Evolutionary conservation across 2,888 invertebrate species (phyloP).

Genomic region (Himalopsyche tibetana): DNA sequence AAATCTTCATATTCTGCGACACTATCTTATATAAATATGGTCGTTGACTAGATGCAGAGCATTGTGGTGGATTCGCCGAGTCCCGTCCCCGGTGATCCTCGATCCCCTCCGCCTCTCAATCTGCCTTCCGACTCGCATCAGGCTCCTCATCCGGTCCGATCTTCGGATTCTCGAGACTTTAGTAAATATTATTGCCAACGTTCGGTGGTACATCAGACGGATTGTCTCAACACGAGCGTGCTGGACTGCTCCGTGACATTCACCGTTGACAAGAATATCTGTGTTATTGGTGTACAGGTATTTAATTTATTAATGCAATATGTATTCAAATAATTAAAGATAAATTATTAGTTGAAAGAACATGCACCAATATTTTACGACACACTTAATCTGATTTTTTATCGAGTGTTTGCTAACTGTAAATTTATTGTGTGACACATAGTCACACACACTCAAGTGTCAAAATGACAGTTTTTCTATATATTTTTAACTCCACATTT

Average conservation of each 20-base stretch:
- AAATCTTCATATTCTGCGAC: too few species aligned
- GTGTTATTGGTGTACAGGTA: slow-evolving; percentile 84
- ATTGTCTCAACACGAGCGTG: slow-evolving; percentile 85
- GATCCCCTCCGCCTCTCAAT: slow-evolving; percentile 52
- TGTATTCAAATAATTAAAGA: too few species aligned
- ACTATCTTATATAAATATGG: too few species aligned
- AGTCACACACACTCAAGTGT: too few species aligned
- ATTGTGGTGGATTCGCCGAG: slow-evolving; percentile 74
- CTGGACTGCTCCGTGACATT: slow-evolving; percentile 88
- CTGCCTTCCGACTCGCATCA: slow-evolving; percentile 45
- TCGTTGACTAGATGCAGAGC: slow-evolving; percentile 71
- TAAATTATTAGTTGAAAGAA: too few species aligned
- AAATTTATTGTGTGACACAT: neutral
- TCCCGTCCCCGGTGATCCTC: slow-evolving; percentile 71
- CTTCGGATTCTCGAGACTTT: slow-evolving; percentile 70
- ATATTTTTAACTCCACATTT: too few species aligned
- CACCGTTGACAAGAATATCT: slow-evolving; percentile 88
- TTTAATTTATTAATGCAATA: slow-evolving; percentile 45
- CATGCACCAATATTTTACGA: too few species aligned
- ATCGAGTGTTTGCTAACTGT: too few species aligned
- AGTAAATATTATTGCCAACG: slow-evolving; percentile 84
- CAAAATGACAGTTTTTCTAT: too few species aligned
- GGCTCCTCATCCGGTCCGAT: slow-evolving; percentile 18
- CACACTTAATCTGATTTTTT: too few species aligned
- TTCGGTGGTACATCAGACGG: slow-evolving; percentile 81